Evolutionary conservation across 2,797 vertebrate species (phyloP).

Genomic region (Neosilurus mollespiculum): DNA sequence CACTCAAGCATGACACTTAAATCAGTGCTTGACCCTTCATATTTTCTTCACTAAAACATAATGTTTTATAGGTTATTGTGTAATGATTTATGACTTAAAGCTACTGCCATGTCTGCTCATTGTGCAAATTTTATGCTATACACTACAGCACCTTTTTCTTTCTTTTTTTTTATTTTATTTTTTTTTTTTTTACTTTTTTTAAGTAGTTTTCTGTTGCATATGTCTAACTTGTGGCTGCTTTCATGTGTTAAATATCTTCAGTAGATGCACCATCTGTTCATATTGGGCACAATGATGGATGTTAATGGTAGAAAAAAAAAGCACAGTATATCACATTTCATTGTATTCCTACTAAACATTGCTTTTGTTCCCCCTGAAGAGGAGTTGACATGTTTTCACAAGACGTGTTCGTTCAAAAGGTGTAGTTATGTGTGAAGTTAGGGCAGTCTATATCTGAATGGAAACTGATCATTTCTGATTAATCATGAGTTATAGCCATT

Average conservation of each 20-base stretch:
- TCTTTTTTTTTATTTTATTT: too few species aligned
- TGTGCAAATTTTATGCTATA: slow-evolving; percentile 18
- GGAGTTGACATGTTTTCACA: not conserved
- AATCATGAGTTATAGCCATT: slow-evolving; percentile 25
- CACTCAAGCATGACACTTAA: slow-evolving; percentile 28
- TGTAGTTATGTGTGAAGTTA: slow-evolving; percentile 11
- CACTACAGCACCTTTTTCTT: not conserved
- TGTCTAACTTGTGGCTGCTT: not conserved
- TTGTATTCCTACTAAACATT: not conserved
- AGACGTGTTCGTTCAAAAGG: slow-evolving; percentile 6
- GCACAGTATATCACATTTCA: not conserved
- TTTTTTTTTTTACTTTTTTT: not conserved
- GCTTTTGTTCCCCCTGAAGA: not conserved
- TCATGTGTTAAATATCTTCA: slow-evolving; percentile 11
- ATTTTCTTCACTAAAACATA: slow-evolving; percentile 17
- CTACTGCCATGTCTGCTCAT: slow-evolving; percentile 1
- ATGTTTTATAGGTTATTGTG: slow-evolving; percentile 28
- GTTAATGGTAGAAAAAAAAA: slow-evolving; percentile 13
- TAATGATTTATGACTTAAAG: slow-evolving; percentile 9
- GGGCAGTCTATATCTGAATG: not conserved
- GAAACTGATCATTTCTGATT: slow-evolving; percentile 17
- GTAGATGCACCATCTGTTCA: slow-evolving; percentile 17
- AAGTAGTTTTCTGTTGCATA: not conserved
- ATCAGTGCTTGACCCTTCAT: slow-evolving; percentile 29
- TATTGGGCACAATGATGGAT: slow-evolving; percentile 9